Percentiles rank a stretch among this genome's conserved stretches.
Evolutionary conservation across 2,888 invertebrate species (phyloP).

Genomic region (Drosophila falleni): DNA sequence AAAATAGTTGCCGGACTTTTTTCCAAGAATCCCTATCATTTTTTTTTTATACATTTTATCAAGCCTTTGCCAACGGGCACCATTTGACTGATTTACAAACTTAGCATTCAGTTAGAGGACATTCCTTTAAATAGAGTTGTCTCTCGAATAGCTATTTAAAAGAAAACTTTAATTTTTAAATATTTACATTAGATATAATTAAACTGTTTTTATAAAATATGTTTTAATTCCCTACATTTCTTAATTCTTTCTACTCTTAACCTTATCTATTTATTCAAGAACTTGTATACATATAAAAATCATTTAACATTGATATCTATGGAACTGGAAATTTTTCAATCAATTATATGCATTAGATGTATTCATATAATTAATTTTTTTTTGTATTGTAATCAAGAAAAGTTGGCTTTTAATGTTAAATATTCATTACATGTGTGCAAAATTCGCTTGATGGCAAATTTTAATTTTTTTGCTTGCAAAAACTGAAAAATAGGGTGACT

Average conservation of each 20-base stretch:
- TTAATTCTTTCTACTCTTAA: not conserved
- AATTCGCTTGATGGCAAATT: slow-evolving; percentile 63
- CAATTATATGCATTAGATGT: slow-evolving; percentile 22
- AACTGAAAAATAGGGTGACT: slow-evolving; percentile 68
- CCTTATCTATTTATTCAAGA: not conserved
- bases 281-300: not conserved
- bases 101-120: slow-evolving; percentile 24
- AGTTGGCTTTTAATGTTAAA: slow-evolving; percentile 55
- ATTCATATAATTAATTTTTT: not conserved
- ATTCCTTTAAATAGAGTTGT: slow-evolving; percentile 9
- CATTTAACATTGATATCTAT: slow-evolving; percentile 1
- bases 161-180: not conserved
- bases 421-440: slow-evolving; percentile 79
- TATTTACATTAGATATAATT: not conserved
- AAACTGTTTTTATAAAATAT: not conserved
- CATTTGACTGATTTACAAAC: slow-evolving; percentile 64
- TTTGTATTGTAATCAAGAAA: slow-evolving; percentile 29
- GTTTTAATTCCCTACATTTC: not conserved
- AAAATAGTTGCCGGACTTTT: slow-evolving; percentile 31
- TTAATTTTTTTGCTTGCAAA: slow-evolving; percentile 62
- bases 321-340: slow-evolving; percentile 20
- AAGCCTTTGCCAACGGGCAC: slow-evolving; percentile 1
- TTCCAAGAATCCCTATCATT: slow-evolving; percentile 42
- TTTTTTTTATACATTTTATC: slow-evolving; percentile 23
- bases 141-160: not conserved